Conservation (phyloP, 2,888 invertebrate genomes). For the Hipparchia sbordonii region DNA sequence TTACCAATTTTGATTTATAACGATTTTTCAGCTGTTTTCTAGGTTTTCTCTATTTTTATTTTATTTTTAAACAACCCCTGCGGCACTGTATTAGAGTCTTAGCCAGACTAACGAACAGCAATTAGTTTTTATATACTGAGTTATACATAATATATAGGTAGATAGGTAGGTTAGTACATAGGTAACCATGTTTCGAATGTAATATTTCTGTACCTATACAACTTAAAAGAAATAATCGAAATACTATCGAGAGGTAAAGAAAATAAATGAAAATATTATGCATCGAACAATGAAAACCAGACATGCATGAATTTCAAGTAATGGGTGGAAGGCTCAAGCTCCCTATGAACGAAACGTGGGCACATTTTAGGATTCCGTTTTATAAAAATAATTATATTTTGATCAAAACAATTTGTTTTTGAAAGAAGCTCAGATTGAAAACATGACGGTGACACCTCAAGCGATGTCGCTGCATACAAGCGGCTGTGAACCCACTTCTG, state of each 20-base stretch:
- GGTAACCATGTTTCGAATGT: background rate
- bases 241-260: conserved; percentile 9
- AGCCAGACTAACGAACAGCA: too few species aligned
- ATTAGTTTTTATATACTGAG: background rate
- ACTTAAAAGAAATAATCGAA: conserved; percentile 8
- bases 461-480: too few species aligned
- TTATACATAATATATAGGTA: too few species aligned
- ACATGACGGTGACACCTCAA: too few species aligned
- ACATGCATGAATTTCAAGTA: conserved; percentile 32
- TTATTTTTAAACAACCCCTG: too few species aligned
- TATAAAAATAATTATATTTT: background rate
- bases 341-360: conserved; percentile 5
- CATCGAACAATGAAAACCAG: conserved; percentile 24
- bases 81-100: too few species aligned
- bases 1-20: too few species aligned
- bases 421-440: background rate
- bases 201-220: background rate
- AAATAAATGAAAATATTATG: conserved; percentile 21
- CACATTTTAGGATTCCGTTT: conserved; percentile 18
- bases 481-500: too few species aligned
- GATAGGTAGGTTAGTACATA: background rate
- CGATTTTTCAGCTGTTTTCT: too few species aligned
- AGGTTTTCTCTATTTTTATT: too few species aligned
- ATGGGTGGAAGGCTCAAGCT: conserved; percentile 21
- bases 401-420: background rate